Base-by-base conservation (phyloP, 2,888 invertebrate genomes). In the Cryptophagus acutangulus region DNA sequence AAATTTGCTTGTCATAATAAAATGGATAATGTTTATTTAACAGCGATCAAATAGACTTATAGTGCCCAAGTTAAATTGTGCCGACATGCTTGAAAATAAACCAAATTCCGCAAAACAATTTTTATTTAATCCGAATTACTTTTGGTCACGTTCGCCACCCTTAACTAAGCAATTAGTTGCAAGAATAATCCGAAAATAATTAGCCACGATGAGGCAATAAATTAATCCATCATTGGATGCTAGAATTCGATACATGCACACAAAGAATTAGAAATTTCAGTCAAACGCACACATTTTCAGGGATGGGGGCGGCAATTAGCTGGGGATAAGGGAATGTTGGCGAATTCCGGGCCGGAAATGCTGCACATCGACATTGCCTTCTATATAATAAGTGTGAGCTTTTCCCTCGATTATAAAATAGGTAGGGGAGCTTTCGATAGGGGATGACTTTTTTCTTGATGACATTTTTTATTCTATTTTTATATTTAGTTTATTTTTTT, bases 241-340 rank as follows among this genome's bases (percentile, higher is more conserved):
- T n/a, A n/a, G n/a, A n/a, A n/a, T 5, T 31, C 16, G 3, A 20
- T 12, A 20, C 3, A 28, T n/a, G 26, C 35, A 43, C 43, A 37
- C 41, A 38, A 48, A 50, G 41, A 46, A 44, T 43, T 44, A 44
- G 43, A 49, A 47, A 46, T 43, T 46, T 46, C 38, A 43, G 42
- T 3, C 3, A 4, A 12, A 5, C 5, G 13, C 4, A 4, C 12
- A 13, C 5, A 5, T 28, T 6, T 6, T 10, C 12, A 13, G 12
- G 24, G 29, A 13, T 8, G 14, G 31, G 31, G 31, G 68, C 54
- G 55, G 56, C 71, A 62, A 68, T 69, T 62, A 69, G 65, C 58
- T 67, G 67, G 53, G 70, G 65, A 49, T 57, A 49, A 36, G 57
- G 57, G 58, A 58, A 61, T 55, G 68, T 67, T 12, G 68, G 77